phyloP scores from a whole-genome alignment of 2,888 invertebrate species.

The Oeneis ivallda region DNA sequence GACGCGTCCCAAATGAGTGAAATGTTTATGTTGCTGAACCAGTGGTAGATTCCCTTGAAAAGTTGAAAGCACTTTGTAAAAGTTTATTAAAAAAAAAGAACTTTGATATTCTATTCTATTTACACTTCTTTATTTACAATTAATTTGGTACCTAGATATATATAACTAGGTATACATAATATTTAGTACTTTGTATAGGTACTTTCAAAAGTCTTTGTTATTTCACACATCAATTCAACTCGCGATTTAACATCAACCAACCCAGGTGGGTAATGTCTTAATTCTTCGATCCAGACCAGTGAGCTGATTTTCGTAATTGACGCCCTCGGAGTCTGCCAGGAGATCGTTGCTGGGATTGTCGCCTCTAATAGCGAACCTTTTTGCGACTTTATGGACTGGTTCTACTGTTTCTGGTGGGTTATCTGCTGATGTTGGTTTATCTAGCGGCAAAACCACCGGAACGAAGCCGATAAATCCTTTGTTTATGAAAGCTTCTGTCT shows the following conservation, averaged over 20 bases:
- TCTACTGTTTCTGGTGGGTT: slow-evolving; percentile 42
- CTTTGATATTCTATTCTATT: no score
- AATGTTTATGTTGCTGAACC: no score
- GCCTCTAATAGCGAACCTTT: slow-evolving; percentile 62
- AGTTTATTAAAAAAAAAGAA: no score
- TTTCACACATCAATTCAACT: not conserved
- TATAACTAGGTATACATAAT: not conserved
- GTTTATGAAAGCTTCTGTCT: slow-evolving; percentile 50
- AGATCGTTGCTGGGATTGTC: slow-evolving; percentile 67
- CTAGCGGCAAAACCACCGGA: slow-evolving; percentile 53
- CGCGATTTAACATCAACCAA: slow-evolving; percentile 51
- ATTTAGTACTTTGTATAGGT: not conserved
- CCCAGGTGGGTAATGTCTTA: slow-evolving; percentile 71
- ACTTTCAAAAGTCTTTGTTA: not conserved
- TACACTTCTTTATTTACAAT: not conserved
- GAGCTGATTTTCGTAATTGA: slow-evolving; percentile 56
- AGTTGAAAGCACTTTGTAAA: no score
- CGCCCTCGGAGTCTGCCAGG: slow-evolving; percentile 61
- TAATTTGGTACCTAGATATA: not conserved
- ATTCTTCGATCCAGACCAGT: slow-evolving; percentile 66
- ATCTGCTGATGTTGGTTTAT: slow-evolving; percentile 45
- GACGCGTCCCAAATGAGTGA: no score
- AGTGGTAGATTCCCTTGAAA: no score
- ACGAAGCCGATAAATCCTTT: slow-evolving; percentile 60
- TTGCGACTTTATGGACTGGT: slow-evolving; percentile 57